Base-by-base conservation (phyloP, 2,113 vertebrate genomes). In the Castor canadensis region DNA sequence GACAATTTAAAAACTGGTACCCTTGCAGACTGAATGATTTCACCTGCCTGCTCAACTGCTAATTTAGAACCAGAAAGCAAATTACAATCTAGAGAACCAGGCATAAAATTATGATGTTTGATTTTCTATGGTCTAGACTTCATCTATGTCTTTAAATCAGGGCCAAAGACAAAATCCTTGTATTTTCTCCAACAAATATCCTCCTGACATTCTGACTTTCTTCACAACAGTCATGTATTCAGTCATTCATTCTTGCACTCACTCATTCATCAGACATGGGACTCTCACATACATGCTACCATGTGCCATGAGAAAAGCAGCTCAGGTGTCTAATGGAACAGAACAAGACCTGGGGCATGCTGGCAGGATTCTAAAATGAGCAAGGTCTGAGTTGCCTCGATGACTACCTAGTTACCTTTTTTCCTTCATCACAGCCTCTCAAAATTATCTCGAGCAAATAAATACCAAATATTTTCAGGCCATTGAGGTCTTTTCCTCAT, bases 21-120 rank as follows among this genome's bases (percentile, higher is more conserved):
- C 86, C 45, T 94, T 89, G 30, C 83, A 45, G 64, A 95, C 22
- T 79, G 86, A 95, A 85, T 83, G 62, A 90, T 84, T 93, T 92
- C 81, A 86, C 58, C 92, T 71, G 72, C 40, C 67, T 69, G 32
- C 77, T 94, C 40, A 62, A 92, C 47, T 69, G 66, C 81, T 95
- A 52, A 85, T 89, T 95, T 84, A 93, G 84, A 94, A 89, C 54
- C 56, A 86, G 49, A 73, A 92, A 92, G 94, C 54, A 96, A 93
- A 92, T 88, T 89, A 92, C n/a, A 93, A n/a, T 71, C 66, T 26
- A 82, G 20, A 52, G 32, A 95, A 84, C 60, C 40, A 66, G 45
- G 66, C 52, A 85, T 91, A 49, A 85, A 95, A 86, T 90, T 81
- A 88, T 24, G n/a, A 85, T 40, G 49, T 88, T 81, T 79, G 38